These are phyloP conservation scores for Thera obeliscata DNA, from an alignment of 2,888 invertebrate species.

Conservation along the genomic window DNA sequence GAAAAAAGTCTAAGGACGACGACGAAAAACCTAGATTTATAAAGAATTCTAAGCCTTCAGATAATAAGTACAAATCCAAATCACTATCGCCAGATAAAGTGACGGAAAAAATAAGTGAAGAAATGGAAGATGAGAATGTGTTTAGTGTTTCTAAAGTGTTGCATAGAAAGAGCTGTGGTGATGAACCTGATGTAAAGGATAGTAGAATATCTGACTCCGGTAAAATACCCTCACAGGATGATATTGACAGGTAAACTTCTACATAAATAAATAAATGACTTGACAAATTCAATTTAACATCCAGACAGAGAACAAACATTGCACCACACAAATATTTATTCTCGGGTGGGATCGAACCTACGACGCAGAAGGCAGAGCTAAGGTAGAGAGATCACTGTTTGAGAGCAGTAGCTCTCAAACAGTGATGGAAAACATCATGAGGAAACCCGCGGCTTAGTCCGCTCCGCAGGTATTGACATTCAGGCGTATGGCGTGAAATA, in stretches of 20 bases:
- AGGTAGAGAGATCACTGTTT: no score
- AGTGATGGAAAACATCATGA: no score
- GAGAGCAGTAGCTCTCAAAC: no score
- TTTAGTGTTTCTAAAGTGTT: conserved; percentile 48
- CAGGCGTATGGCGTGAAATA: no score
- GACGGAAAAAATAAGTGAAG: conserved; percentile 63
- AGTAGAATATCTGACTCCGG: conserved; percentile 68
- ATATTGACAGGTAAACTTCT: conserved; percentile 86
- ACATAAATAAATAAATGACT: no score
- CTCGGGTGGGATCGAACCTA: no score
- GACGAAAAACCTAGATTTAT: conserved; percentile 69
- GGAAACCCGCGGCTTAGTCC: no score
- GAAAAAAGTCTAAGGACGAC: conserved; percentile 65
- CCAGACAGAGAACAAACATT: no score
- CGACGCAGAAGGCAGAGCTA: no score
- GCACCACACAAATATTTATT: no score
- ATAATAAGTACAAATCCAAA: conserved; percentile 80
- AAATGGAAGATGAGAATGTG: conserved; percentile 45
- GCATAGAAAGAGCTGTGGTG: conserved; percentile 79
- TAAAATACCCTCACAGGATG: conserved; percentile 91
- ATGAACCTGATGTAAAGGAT: conserved; percentile 71
- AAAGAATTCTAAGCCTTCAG: conserved; percentile 69
- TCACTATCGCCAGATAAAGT: conserved; percentile 72
- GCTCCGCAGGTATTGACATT: no score
- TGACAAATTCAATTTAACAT: no score